Conservation (phyloP, 2,113 vertebrate genomes). For the Onychorhynchus coronatus region DNA sequence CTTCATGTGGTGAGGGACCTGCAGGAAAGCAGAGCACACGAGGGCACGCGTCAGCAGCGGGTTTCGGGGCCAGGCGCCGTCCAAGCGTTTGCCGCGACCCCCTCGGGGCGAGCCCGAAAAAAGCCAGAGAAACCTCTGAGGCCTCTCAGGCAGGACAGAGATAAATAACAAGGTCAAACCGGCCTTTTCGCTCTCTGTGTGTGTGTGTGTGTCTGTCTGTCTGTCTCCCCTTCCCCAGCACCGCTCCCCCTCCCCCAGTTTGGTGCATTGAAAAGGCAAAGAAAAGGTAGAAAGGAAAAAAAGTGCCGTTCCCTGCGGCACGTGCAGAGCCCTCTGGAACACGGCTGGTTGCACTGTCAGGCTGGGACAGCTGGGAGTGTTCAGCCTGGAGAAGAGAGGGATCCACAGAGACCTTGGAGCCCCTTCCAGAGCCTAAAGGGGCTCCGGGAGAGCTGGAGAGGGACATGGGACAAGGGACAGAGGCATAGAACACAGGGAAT, state of each 20-base stretch:
- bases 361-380: not conserved
- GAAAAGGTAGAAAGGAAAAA: too few relatives aligned
- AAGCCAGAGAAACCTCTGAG: not conserved
- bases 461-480: not conserved
- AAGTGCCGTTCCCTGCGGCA: not conserved
- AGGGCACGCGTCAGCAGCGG: not conserved
- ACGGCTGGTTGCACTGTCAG: not conserved
- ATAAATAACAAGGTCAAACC: too few relatives aligned
- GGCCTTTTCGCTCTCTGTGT: too few relatives aligned
- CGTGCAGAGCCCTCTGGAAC: accelerated
- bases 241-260: too few relatives aligned
- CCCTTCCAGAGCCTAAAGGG: not conserved
- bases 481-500: not conserved
- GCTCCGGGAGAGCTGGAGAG: not conserved
- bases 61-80: not conserved
- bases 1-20: slow-evolving; percentile 81
- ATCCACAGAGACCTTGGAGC: not conserved
- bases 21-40: not conserved
- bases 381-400: not conserved
- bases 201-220: too few relatives aligned
- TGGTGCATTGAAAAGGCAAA: too few relatives aligned
- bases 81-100: too few relatives aligned
- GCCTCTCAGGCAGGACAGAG: too few relatives aligned
- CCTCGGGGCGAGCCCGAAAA: not conserved
- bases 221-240: too few relatives aligned